Evolutionary conservation across 2,888 invertebrate genomes (phyloP).

Genomic region (Chrysolina oricalcia): DNA sequence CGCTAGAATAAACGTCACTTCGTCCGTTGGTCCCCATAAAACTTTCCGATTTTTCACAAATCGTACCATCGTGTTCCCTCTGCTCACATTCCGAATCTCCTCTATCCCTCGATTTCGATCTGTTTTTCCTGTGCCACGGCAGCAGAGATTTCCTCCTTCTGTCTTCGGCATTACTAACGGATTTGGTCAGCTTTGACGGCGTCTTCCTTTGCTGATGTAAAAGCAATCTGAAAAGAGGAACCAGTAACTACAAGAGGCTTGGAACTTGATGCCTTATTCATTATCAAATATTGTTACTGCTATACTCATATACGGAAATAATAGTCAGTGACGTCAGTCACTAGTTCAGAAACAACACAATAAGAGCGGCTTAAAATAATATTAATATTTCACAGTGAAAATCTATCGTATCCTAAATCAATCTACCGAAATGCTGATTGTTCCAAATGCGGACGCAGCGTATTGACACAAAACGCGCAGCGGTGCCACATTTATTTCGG

Average conservation of each 20-base stretch:
- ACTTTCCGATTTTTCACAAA: conserved; percentile 31
- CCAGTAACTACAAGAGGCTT: conserved; percentile 30
- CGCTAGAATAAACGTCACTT: conserved; percentile 75
- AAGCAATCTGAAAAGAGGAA: conserved; percentile 52
- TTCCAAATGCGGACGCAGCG: too few relatives aligned
- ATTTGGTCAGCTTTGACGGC: conserved; percentile 81
- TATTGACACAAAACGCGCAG: too few relatives aligned
- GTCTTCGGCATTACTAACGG: conserved; percentile 90
- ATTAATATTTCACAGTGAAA: too few relatives aligned
- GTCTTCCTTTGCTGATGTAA: conserved; percentile 55
- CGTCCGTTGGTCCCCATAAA: conserved; percentile 39
- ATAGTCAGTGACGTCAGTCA: too few relatives aligned
- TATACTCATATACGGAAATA: too few relatives aligned
- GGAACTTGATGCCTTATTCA: too few relatives aligned
- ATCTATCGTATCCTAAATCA: too few relatives aligned
- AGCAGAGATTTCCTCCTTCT: conserved; percentile 90
- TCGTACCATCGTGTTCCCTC: conserved; percentile 44
- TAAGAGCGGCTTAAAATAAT: too few relatives aligned
- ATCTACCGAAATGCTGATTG: too few relatives aligned
- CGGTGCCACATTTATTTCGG: too few relatives aligned
- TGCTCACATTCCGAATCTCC: conserved; percentile 73
- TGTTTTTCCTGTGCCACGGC: conserved; percentile 88
- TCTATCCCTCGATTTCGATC: conserved; percentile 79
- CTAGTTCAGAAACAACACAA: too few relatives aligned
- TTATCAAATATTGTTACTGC: too few relatives aligned